phyloP scores from a whole-genome alignment of 30 jellyfish, hydroid and myxozoan genomes.

The Turritopsis dohrnii region DNA sequence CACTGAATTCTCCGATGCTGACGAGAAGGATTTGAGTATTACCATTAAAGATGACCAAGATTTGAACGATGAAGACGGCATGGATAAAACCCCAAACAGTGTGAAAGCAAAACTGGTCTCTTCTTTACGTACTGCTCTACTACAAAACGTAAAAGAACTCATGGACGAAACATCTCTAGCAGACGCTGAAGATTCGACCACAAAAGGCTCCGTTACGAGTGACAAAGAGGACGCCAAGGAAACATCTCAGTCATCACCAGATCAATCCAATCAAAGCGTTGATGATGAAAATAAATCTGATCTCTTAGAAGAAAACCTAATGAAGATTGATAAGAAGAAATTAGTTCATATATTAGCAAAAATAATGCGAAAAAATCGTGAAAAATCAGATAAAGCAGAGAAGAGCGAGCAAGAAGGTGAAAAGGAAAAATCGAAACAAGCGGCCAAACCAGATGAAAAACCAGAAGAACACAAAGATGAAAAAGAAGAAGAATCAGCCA shows the following conservation, averaged over 20 bases:
- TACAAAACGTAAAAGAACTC: conserved; percentile 8
- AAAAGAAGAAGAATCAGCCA: not conserved
- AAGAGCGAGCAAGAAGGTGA: not conserved
- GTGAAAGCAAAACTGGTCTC: conserved; percentile 24
- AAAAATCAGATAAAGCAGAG: not conserved
- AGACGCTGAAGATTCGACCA: conserved; percentile 12
- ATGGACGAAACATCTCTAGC: not conserved
- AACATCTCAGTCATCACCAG: conserved; percentile 18
- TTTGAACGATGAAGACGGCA: not conserved
- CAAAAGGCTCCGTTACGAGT: not conserved
- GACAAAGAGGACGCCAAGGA: conserved; percentile 11
- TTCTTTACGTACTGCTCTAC: conserved; percentile 3
- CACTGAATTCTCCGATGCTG: conserved; percentile 2
- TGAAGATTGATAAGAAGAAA: conserved; percentile 39
- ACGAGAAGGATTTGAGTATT: not conserved
- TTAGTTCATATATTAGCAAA: conserved; percentile 28
- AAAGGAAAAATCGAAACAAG: not conserved
- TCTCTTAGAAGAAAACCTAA: conserved; percentile 34
- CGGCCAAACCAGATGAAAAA: not conserved
- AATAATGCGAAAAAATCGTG: not conserved
- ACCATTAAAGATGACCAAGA: not conserved
- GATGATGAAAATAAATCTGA: conserved; percentile 21
- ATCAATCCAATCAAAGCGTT: conserved; percentile 17
- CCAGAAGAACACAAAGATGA: not conserved
- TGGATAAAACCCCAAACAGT: conserved; percentile 15